Conservation (phyloP, 2,888 invertebrate species). For the Drosophila greeni region DNA sequence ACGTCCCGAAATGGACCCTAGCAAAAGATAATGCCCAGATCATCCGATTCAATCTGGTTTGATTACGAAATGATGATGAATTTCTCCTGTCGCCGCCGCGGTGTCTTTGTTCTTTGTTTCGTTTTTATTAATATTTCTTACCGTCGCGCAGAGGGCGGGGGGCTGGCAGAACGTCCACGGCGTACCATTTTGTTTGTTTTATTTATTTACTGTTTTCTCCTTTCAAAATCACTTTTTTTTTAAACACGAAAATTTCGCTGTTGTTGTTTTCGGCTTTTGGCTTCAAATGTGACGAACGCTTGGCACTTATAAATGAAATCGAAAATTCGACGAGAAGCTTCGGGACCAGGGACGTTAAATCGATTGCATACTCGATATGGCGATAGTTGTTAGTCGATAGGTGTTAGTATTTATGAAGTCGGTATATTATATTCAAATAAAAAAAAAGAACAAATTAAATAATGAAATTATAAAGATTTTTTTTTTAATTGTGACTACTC, state of each 20-base stretch:
- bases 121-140: constrained; percentile 75
- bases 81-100: background rate
- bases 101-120: constrained; percentile 26
- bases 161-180: constrained; percentile 86
- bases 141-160: constrained; percentile 84
- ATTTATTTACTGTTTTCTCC: constrained; percentile 27
- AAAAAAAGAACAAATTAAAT: no score
- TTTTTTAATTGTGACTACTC: background rate
- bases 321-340: constrained; percentile 27
- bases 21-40: background rate
- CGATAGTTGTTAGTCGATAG: background rate
- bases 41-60: background rate
- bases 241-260: constrained; percentile 28
- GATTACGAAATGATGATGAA: constrained; percentile 30
- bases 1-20: constrained; percentile 40
- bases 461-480: background rate
- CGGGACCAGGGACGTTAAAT: constrained; percentile 6
- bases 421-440: no score
- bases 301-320: constrained; percentile 31
- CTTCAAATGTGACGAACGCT: constrained; percentile 23
- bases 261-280: constrained; percentile 21
- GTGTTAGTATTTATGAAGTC: no score
- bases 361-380: background rate
- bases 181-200: constrained; percentile 82
- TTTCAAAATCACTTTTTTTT: constrained; percentile 12